Conservation (phyloP, 2,113 vertebrate species). For the Planiliza haematocheilus region DNA sequence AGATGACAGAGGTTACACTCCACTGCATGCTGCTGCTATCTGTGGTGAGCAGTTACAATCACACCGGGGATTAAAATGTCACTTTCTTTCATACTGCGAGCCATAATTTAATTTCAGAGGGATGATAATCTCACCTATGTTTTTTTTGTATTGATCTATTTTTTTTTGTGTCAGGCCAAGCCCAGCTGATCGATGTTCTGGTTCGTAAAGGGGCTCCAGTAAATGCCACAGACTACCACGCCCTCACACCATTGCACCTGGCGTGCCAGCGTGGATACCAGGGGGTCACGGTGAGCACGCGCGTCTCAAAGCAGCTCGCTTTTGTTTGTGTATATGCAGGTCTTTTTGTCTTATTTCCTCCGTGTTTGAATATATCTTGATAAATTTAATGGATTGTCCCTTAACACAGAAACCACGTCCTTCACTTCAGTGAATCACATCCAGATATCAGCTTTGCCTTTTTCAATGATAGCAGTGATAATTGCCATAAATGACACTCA, state of each 20-base stretch:
- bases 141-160: no score
- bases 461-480: no score
- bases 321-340: no score
- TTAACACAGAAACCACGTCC: no score
- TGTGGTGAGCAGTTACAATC: constrained; percentile 85
- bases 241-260: constrained; percentile 93
- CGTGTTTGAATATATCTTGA: no score
- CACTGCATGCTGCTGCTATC: constrained; percentile 92
- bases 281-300: constrained; percentile 89
- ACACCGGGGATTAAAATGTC: neutral
- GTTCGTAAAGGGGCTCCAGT: constrained; percentile 91
- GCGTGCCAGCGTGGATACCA: constrained; percentile 96
- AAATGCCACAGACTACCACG: constrained; percentile 94
- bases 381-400: no score
- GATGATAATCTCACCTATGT: neutral
- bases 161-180: constrained; percentile 90
- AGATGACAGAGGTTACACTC: constrained; percentile 94
- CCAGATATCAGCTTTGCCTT: no score
- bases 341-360: no score
- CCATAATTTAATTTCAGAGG: neutral
- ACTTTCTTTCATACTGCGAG: neutral
- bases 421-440: no score
- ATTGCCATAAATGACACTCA: no score
- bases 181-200: constrained; percentile 90
- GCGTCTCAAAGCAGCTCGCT: neutral